Evolutionary conservation across 1,140 invertebrate genomes (phyloP).

Genomic region (Chymomyza costata): DNA sequence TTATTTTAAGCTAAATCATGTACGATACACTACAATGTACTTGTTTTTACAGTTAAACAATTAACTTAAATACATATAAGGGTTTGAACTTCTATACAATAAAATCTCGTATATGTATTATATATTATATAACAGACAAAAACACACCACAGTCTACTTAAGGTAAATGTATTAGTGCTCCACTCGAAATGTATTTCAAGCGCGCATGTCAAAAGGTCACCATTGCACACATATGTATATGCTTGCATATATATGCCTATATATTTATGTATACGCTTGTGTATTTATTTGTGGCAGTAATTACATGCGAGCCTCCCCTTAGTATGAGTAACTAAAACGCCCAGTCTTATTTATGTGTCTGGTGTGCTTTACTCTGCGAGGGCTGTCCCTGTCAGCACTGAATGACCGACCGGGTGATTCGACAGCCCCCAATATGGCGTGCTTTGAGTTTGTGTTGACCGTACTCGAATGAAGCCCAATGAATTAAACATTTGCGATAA

Average conservation of each 20-base stretch:
- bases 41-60: too few relatives aligned
- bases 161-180: constrained; percentile 39
- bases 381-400: too few relatives aligned
- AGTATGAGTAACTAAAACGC: constrained; percentile 58
- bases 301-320: constrained; percentile 60
- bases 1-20: too few relatives aligned
- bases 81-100: constrained; percentile 25
- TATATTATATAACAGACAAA: neutral
- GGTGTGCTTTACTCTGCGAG: neutral
- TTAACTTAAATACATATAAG: too few relatives aligned
- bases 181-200: constrained; percentile 68
- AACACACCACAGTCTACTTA: constrained; percentile 12
- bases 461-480: constrained; percentile 33
- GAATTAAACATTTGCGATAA: constrained; percentile 59
- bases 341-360: constrained; percentile 62
- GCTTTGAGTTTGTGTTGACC: neutral
- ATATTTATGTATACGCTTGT: constrained; percentile 2
- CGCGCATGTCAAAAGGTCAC: constrained; percentile 68
- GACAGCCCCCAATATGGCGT: constrained; percentile 8
- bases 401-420: too few relatives aligned
- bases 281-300: constrained; percentile 39
- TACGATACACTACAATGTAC: too few relatives aligned
- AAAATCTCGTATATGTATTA: constrained; percentile 4
- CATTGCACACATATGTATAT: constrained; percentile 30
- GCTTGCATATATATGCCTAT: constrained; percentile 3